A percentile compares a stretch with the other conserved stretches of the same genome.
Conservation (phyloP, 2,797 vertebrate genomes). For the Sphenopsis melanotis region DNA sequence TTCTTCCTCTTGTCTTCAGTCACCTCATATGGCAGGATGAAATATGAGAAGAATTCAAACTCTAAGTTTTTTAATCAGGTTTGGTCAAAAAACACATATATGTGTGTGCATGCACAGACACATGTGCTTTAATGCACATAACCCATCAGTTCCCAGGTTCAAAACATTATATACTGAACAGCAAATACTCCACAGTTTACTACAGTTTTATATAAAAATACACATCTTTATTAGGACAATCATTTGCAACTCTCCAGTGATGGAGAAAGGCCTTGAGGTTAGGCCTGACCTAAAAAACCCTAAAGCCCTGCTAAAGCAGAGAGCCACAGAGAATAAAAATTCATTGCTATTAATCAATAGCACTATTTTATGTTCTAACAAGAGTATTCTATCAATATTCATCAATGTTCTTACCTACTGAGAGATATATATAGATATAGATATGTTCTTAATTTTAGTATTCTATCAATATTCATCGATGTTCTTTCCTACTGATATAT, state of each 20-base stretch:
- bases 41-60: background rate
- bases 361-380: background rate
- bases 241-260: background rate
- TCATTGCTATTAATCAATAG: background rate
- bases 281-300: background rate
- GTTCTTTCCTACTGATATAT: background rate
- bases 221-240: background rate
- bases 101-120: background rate
- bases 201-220: background rate
- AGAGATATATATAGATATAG: too few species aligned
- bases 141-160: background rate
- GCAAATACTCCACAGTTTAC: background rate
- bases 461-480: background rate
- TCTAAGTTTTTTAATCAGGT: background rate
- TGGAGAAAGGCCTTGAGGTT: background rate
- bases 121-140: background rate
- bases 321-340: background rate
- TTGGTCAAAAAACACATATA: background rate
- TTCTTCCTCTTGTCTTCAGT: background rate
- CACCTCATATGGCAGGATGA: background rate
- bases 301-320: background rate
- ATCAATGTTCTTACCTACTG: background rate
- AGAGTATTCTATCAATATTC: background rate
- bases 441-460: too few species aligned
- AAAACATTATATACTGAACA: background rate